These are phyloP conservation scores for Hartigia nigra DNA, from an alignment of 2,888 invertebrate species.

Conservation along the genomic window DNA sequence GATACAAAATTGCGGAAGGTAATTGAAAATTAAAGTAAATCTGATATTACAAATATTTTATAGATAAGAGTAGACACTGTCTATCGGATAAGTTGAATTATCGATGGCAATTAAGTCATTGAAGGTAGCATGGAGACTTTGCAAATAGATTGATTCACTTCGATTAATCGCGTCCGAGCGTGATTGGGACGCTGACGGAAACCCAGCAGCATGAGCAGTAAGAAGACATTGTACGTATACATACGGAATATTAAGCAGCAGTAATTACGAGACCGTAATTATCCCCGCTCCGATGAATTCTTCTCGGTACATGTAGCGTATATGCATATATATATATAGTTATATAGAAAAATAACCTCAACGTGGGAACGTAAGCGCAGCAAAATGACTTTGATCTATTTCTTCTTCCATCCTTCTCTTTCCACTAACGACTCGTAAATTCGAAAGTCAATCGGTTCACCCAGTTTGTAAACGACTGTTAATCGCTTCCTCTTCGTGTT, in stretches of 20 bases:
- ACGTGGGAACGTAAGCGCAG: not conserved
- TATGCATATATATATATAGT: not conserved
- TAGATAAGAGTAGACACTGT: not conserved
- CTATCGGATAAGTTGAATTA: not conserved
- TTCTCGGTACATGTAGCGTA: not conserved
- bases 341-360: not conserved
- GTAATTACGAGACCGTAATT: constrained; percentile 53
- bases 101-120: not conserved
- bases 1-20: not conserved
- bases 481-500: not conserved
- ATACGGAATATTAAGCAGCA: constrained; percentile 48
- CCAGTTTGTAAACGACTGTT: not conserved
- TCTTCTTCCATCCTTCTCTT: not conserved
- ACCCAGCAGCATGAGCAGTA: not conserved
- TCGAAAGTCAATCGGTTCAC: not conserved
- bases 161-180: not conserved
- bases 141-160: not conserved
- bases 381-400: not conserved
- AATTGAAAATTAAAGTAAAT: not conserved
- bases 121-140: not conserved
- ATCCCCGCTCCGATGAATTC: constrained; percentile 37
- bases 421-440: not conserved
- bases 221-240: not conserved
- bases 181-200: not conserved
- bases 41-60: not conserved